Evolutionary conservation across 2,888 invertebrate species (phyloP), one percentile per base, ranked within the genome.

Genomic region (Parascotia fuliginaria): DNA sequence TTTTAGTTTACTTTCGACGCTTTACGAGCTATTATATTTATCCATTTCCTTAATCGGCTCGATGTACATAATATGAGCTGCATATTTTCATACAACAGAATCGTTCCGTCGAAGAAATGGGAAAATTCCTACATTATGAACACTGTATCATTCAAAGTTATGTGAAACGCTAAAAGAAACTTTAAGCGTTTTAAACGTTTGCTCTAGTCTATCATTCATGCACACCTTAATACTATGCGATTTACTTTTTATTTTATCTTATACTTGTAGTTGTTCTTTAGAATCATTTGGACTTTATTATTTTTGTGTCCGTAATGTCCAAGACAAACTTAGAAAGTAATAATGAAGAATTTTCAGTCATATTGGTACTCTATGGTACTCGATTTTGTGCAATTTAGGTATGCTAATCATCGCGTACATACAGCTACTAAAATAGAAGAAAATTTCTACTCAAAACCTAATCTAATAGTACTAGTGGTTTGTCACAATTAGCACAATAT

Each of bases 91-190:
- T 9, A 33, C 7, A 32, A 13, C 7, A 15, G 7, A 13, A 2
- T 33, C 16, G 4, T n/a, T 15, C 14, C 1, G n/a, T n/a, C n/a
- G n/a, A 16, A 33, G n/a, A 14, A 33, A 16, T 33, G 14, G 33
- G 33, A 14, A 9, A 29, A 31, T 29, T 33, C 14, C 16, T n/a
- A 14, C 33, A 15, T 15, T 16, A n/a, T 16, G 16, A 16, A 16
- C 16, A 15, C 33, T 3, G 15, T 16, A 33, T 33, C 33, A 33
- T 33, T 33, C 33, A 33, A 33, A 33, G 33, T 33, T 16, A 33
- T 16, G 16, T 33, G 16, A 5, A 33, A 14, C 33, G 15, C 15
- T 33, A 14, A 33, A 33, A 16, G 16, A n/a, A 14, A 9, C 15
- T 6, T 7, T 9, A 15, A n/a, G 4, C 33, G n/a, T n/a, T n/a